Conservation (phyloP, 1,140 invertebrate species). For the Scylla paramamosain region DNA sequence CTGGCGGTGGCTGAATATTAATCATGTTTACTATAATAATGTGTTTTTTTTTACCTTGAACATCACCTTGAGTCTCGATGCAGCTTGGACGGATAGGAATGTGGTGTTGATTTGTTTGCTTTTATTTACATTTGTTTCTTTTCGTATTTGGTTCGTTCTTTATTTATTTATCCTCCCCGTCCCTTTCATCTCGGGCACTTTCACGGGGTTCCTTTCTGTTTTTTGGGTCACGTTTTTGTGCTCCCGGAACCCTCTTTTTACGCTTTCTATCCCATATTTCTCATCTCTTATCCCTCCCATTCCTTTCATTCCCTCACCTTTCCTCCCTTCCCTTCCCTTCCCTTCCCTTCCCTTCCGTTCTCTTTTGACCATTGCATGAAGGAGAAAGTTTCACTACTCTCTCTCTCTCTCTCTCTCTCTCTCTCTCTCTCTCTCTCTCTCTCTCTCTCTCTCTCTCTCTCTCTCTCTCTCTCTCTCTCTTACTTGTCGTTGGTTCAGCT, state of each 20-base stretch:
- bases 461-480: not conserved
- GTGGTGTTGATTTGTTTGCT: too few relatives aligned
- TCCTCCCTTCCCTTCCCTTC: not conserved
- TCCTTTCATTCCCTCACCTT: not conserved
- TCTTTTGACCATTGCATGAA: not conserved
- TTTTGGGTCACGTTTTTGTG: not conserved
- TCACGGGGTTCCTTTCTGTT: not conserved
- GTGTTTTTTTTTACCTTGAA: not conserved
- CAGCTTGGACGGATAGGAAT: too few relatives aligned
- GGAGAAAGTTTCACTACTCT: not conserved
- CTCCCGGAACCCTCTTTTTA: not conserved
- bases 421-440: conserved; percentile 31
- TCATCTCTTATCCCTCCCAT: not conserved
- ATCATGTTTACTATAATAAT: not conserved
- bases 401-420: not conserved
- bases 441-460: not conserved
- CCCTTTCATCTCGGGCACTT: not conserved
- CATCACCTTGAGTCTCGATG: not conserved
- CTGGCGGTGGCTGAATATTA: not conserved
- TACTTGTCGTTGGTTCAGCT: not conserved
- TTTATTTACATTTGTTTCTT: too few relatives aligned
- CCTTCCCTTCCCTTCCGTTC: not conserved
- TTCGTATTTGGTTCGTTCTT: too few relatives aligned
- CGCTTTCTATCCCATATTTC: conserved; percentile 17
- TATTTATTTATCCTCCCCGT: not conserved